phyloP scores from a whole-genome alignment of 2,797 vertebrate species.

The Phoxinus dragarum region DNA sequence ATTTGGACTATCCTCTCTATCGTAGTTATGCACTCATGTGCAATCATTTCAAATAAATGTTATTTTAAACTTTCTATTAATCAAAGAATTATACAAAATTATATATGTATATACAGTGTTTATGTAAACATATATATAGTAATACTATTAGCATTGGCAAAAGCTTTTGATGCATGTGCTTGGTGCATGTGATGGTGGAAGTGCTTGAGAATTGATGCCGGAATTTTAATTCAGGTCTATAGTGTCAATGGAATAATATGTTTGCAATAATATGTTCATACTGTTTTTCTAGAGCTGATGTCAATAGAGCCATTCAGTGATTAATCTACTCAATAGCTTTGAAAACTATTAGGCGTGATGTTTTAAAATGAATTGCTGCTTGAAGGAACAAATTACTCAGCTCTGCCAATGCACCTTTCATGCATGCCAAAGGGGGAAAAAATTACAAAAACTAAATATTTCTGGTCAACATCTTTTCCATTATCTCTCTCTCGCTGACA shows the following conservation, averaged over 20 bases:
- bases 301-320: conserved; percentile 23
- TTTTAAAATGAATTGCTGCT: conserved; percentile 34
- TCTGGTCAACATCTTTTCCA: conserved; percentile 1
- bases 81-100: too few species aligned
- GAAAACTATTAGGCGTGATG: conserved; percentile 7
- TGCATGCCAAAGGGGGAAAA: neutral
- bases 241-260: neutral
- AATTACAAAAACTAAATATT: neutral
- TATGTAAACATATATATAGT: too few species aligned
- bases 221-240: neutral
- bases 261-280: neutral
- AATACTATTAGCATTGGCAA: too few species aligned
- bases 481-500: conserved; percentile 15
- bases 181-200: too few species aligned
- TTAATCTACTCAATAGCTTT: conserved; percentile 22
- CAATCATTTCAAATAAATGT: too few species aligned
- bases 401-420: conserved; percentile 11
- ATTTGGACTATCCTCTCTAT: neutral
- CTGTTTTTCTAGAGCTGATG: conserved; percentile 21
- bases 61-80: too few species aligned
- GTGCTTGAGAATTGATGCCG: neutral
- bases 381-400: conserved; percentile 21
- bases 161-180: too few species aligned
- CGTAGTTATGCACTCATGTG: too few species aligned
- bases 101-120: too few species aligned